These are phyloP conservation scores for Diprion similis DNA, from an alignment of 1,140 invertebrate species.

Conservation along the genomic window DNA sequence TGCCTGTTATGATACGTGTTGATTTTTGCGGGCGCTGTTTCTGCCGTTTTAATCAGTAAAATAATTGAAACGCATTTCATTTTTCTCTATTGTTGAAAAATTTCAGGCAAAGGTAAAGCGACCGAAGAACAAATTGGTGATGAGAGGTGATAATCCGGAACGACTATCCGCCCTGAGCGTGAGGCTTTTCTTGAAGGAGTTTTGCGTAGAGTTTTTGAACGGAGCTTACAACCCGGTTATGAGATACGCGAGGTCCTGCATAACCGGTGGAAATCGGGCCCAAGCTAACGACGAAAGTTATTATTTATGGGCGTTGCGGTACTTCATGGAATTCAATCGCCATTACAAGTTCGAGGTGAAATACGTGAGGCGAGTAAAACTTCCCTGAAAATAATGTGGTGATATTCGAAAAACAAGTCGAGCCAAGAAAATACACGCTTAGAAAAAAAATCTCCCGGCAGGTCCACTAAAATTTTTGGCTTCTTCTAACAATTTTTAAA, in stretches of 20 bases:
- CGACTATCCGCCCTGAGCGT: conserved; percentile 82
- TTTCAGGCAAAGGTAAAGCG: conserved; percentile 66
- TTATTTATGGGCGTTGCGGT: conserved; percentile 92
- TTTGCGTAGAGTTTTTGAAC: conserved; percentile 91
- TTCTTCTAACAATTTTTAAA: no score
- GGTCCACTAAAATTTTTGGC: no score
- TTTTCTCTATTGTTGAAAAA: conserved; percentile 19
- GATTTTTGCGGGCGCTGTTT: no score
- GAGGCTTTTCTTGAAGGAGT: conserved; percentile 89
- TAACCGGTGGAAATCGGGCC: conserved; percentile 39
- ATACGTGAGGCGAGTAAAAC: conserved; percentile 77
- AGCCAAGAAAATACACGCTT: not conserved
- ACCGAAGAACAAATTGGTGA: conserved; percentile 71
- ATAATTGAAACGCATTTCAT: not conserved
- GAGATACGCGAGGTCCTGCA: conserved; percentile 73
- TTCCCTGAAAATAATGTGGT: not conserved
- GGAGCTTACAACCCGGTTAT: conserved; percentile 92
- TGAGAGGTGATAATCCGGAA: conserved; percentile 63
- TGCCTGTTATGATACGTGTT: conserved; percentile 19
- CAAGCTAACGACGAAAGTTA: conserved; percentile 86
- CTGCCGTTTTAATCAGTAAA: no score
- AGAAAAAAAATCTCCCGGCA: no score
- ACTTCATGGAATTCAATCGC: conserved; percentile 98
- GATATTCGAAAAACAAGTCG: conserved; percentile 11
- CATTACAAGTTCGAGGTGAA: conserved; percentile 84